These are phyloP conservation scores for Huso huso DNA, from an alignment of 2,797 vertebrate genomes.

Conservation along the genomic window DNA sequence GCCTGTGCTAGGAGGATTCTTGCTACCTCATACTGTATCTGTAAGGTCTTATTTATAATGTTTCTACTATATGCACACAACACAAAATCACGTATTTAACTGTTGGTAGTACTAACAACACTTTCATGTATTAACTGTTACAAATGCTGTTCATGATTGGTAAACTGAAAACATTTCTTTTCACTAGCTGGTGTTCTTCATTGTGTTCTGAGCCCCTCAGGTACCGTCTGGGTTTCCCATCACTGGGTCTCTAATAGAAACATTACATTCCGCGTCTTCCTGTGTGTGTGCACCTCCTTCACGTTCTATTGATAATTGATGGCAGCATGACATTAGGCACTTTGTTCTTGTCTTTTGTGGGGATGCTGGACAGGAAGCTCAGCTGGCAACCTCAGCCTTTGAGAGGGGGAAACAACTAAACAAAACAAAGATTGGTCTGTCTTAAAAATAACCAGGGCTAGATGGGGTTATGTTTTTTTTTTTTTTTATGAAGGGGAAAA, in stretches of 20 bases:
- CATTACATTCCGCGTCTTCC: constrained; percentile 18
- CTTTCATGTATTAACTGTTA: too few relatives aligned
- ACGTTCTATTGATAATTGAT: constrained; percentile 34
- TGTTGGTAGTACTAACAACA: too few relatives aligned
- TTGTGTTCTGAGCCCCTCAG: constrained; percentile 39
- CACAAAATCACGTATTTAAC: too few relatives aligned
- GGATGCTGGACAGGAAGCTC: constrained; percentile 51
- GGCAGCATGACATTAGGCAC: constrained; percentile 40
- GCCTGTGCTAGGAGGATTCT: too few relatives aligned
- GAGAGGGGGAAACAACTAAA: constrained; percentile 31
- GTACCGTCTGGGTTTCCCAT: constrained; percentile 33
- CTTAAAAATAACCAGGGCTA: constrained; percentile 18
- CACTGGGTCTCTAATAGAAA: constrained; percentile 25
- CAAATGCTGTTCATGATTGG: too few relatives aligned
- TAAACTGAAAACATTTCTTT: too few relatives aligned
- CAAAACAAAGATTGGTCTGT: constrained; percentile 51
- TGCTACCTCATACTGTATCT: too few relatives aligned
- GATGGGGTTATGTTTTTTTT: constrained; percentile 28
- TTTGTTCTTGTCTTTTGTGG: constrained; percentile 58
- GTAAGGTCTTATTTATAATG: too few relatives aligned
- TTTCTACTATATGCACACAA: too few relatives aligned
- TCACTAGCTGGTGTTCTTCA: constrained; percentile 13
- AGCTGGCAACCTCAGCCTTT: constrained; percentile 46
- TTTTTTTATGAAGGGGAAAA: constrained; percentile 29
- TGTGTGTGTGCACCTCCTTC: constrained; percentile 19